Percentiles rank a stretch among this genome's conserved stretches.
Conservation (phyloP, 2,797 vertebrate species). For the Petrocephalus schoutedeni region DNA sequence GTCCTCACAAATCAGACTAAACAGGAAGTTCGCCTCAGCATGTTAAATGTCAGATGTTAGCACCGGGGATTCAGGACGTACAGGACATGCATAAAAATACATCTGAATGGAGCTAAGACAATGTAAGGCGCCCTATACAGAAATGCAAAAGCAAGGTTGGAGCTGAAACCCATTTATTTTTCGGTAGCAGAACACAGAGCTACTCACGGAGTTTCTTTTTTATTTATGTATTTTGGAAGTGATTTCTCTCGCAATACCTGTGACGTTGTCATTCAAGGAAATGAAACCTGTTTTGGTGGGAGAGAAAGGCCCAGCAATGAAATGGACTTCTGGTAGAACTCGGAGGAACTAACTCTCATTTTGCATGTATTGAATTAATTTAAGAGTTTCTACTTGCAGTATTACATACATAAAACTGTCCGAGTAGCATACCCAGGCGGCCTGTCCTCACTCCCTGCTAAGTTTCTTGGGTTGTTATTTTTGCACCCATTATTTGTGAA, state of each 20-base stretch:
- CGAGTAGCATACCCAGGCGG: neutral
- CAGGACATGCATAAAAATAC: neutral
- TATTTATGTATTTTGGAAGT: constrained; percentile 4
- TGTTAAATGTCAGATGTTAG: neutral
- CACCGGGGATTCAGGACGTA: neutral
- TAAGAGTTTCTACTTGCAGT: neutral
- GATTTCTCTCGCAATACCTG: neutral
- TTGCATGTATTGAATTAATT: neutral
- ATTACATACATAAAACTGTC: neutral
- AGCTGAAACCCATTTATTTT: neutral
- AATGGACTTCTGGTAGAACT: neutral
- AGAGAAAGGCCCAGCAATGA: neutral
- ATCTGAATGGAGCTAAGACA: neutral
- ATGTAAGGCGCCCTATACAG: neutral
- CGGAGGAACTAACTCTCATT: neutral
- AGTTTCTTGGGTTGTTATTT: neutral
- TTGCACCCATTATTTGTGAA: neutral
- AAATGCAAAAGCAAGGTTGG: neutral
- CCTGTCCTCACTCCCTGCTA: neutral
- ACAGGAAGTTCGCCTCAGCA: neutral
- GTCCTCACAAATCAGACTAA: neutral
- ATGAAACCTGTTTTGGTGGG: neutral
- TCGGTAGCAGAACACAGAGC: neutral
- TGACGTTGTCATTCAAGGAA: neutral
- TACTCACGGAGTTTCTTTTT: too few species aligned